Evolutionary conservation across 2,888 invertebrate species (phyloP).

Genomic region (Nebria salina): DNA sequence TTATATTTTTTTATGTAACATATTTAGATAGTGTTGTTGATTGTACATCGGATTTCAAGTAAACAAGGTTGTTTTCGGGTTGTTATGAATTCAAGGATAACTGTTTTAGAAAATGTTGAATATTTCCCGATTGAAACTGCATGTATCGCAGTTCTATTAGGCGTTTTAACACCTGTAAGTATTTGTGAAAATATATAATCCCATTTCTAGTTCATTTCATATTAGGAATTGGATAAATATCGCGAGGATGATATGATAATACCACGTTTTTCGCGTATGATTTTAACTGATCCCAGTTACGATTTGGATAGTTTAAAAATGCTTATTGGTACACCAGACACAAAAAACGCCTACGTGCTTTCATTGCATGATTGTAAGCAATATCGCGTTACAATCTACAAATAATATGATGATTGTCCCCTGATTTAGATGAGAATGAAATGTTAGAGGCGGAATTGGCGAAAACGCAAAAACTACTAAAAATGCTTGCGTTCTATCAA

Average conservation of each 20-base stretch:
- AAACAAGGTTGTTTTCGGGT: conserved; percentile 42
- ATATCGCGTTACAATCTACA: no score
- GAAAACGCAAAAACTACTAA: conserved; percentile 17
- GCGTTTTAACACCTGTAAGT: conserved; percentile 12
- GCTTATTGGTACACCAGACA: conserved; percentile 38
- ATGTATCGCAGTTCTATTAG: conserved; percentile 30
- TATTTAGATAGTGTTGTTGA: conserved; percentile 33
- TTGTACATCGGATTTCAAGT: conserved; percentile 41
- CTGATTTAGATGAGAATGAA: conserved; percentile 7
- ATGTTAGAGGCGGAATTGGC: conserved; percentile 23
- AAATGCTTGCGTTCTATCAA: conserved; percentile 19
- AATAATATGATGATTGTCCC: no score
- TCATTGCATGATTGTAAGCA: conserved; percentile 26
- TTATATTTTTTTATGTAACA: not conserved
- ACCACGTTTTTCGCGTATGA: conserved; percentile 26
- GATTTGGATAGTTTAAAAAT: conserved; percentile 24
- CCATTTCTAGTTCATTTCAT: not conserved
- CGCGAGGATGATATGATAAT: conserved; percentile 29
- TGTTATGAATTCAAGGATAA: conserved; percentile 41
- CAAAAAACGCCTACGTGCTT: conserved; percentile 24
- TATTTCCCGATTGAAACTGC: conserved; percentile 39
- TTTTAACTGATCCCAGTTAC: conserved; percentile 37
- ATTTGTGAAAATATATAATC: not conserved
- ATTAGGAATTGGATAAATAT: conserved; percentile 24
- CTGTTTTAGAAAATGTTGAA: conserved; percentile 40